Evolutionary conservation across 2,113 vertebrate species (phyloP).

Genomic region (Marmota flaviventris): DNA sequence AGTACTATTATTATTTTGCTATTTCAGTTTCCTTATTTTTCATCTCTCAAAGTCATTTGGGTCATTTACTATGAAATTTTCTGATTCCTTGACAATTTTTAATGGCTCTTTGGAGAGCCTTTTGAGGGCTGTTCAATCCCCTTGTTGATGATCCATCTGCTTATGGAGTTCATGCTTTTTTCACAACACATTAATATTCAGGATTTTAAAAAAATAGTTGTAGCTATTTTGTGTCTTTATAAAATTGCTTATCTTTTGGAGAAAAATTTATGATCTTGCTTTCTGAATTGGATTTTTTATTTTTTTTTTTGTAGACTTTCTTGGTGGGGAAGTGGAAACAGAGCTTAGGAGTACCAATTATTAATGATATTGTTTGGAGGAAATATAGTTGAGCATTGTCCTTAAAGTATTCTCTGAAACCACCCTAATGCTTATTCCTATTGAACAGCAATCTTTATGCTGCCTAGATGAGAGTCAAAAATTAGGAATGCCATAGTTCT

Average conservation of each 20-base stretch:
- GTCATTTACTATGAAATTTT: conserved; percentile 82
- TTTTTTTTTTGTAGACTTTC: background rate
- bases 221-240: conserved; percentile 75
- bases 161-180: conserved; percentile 69
- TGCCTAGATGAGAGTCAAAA: background rate
- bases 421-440: background rate
- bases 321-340: background rate
- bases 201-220: conserved; percentile 76
- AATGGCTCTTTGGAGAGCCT: conserved; percentile 79
- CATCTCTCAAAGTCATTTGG: conserved; percentile 83
- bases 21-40: conserved; percentile 76
- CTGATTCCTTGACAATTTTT: conserved; percentile 82
- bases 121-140: conserved; percentile 78
- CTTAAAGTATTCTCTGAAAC: background rate
- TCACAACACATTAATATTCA: conserved; percentile 82
- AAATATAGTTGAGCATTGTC: conserved; percentile 18
- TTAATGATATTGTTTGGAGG: conserved; percentile 34
- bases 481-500: background rate
- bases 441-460: background rate
- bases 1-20: conserved; percentile 80
- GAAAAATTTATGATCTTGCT: conserved; percentile 73
- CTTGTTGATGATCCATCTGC: conserved; percentile 76
- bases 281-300: conserved; percentile 65
- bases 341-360: background rate
- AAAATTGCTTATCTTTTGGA: conserved; percentile 76